Conservation (phyloP, 2,888 invertebrate species). For the Catocala nupta region DNA sequence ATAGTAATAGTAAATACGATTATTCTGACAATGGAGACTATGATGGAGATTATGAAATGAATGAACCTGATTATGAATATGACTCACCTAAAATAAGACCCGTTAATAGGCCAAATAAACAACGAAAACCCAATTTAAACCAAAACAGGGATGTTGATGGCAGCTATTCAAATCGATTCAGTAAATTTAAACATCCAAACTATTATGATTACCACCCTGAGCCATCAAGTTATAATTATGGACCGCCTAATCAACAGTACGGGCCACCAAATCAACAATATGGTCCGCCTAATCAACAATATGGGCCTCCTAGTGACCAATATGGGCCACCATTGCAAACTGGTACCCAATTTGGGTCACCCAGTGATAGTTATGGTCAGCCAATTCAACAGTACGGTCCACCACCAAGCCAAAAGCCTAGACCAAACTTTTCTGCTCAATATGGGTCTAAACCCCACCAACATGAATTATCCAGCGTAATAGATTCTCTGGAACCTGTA, state of each 20-base stretch:
- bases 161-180: constrained; percentile 34
- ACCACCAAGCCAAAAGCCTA: constrained; percentile 12
- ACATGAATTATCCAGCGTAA: constrained; percentile 30
- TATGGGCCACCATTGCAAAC: constrained; percentile 1
- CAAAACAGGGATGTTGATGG: constrained; percentile 16
- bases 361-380: not conserved
- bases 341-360: constrained; percentile 14
- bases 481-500: constrained; percentile 68
- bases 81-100: constrained; percentile 5
- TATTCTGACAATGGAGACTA: constrained; percentile 42
- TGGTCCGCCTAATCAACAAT: constrained; percentile 12
- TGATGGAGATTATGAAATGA: constrained; percentile 58
- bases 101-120: constrained; percentile 12
- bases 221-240: constrained; percentile 19
- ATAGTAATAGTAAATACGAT: constrained; percentile 41
- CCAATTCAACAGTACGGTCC: constrained; percentile 21
- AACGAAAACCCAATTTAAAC: constrained; percentile 16
- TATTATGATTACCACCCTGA: constrained; percentile 35
- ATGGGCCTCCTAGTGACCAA: constrained; percentile 23
- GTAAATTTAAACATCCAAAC: constrained; percentile 34
- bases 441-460: constrained; percentile 16
- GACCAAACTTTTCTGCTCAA: constrained; percentile 10
- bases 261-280: constrained; percentile 12
- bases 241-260: constrained; percentile 20
- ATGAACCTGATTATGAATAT: constrained; percentile 45